Evolutionary conservation across 2,888 invertebrate species (phyloP), one percentile per base, ranked within the genome.

Genomic region (Pelosia muscerda): DNA sequence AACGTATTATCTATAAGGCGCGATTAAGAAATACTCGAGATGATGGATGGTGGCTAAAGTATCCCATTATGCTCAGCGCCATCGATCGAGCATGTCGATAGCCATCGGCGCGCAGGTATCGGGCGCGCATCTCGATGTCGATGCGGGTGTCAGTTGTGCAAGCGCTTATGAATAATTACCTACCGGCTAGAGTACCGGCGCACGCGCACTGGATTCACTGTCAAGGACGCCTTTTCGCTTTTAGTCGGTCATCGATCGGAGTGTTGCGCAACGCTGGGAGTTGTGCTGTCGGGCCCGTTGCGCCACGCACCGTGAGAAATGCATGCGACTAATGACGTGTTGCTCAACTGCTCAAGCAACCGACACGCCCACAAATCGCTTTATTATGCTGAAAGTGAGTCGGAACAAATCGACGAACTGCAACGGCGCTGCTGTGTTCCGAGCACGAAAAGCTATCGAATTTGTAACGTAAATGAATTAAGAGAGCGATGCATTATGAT

Each of bases 141-240:
- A 79, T 77, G 79, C 78, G 71, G 77, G 74, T 74, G 74, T 76
- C 77, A 76, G 85, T 90, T 90, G 90, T 83, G 90, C 86, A 88
- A 90, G 82, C 82, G 81, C 79, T 85, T 86, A 87, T 90, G 88
- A 90, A 87, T 90, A 88, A 91, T 88, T 86, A 85, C 85, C 82
- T 86, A 85, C 85, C 82, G 83, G 79, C 83, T 77, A 78, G 84
- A 80, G 85, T 76, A 84, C 80, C 87, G 87, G 88, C 86, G 88
- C 85, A 88, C 87, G 86, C 82, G 84, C 79, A 75, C 84, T 84
- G 83, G 85, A 84, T 89, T 90, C 91, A 91, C 84, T 90, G 90
- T 87, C 91, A 91, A 91, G 90, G 91, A 90, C 91, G 90, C 84
- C 84, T 84, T 90, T 89, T 90, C 90, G 90, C 89, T 90, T 89